phyloP scores from a whole-genome alignment of 2,113 vertebrate species.

The Macaca mulatta region DNA sequence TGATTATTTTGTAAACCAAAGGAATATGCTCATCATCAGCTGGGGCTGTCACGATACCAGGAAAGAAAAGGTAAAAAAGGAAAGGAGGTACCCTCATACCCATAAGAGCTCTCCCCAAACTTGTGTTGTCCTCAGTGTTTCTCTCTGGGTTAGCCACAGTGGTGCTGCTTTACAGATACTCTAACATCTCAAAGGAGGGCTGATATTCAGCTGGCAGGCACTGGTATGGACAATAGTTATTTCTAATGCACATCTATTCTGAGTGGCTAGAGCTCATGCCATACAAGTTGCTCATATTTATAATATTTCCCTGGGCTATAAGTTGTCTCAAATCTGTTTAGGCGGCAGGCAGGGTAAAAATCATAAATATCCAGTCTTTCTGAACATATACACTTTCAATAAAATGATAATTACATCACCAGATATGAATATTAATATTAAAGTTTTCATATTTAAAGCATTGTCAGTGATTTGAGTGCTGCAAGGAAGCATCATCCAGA shows the following conservation, averaged over 20 bases:
- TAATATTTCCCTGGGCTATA: background rate
- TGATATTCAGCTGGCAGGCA: background rate
- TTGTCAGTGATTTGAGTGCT: background rate
- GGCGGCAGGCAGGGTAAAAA: background rate
- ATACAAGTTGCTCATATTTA: background rate
- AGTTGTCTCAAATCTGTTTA: background rate
- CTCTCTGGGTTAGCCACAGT: background rate
- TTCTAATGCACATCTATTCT: background rate
- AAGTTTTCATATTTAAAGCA: background rate
- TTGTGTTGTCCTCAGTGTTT: background rate
- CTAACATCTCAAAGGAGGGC: background rate
- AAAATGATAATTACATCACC: background rate
- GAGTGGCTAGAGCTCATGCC: background rate
- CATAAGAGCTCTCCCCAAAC: background rate
- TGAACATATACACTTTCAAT: background rate
- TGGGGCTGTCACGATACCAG: background rate
- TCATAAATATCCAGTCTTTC: background rate
- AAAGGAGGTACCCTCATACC: background rate
- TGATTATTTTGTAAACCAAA: background rate
- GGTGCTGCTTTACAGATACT: background rate
- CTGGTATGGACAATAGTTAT: background rate
- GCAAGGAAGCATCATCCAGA: background rate
- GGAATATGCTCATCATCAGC: background rate
- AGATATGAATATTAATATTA: background rate
- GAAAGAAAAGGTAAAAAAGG: background rate